Base-by-base conservation (phyloP, 2,797 vertebrate species). In the Lateolabrax maculatus region DNA sequence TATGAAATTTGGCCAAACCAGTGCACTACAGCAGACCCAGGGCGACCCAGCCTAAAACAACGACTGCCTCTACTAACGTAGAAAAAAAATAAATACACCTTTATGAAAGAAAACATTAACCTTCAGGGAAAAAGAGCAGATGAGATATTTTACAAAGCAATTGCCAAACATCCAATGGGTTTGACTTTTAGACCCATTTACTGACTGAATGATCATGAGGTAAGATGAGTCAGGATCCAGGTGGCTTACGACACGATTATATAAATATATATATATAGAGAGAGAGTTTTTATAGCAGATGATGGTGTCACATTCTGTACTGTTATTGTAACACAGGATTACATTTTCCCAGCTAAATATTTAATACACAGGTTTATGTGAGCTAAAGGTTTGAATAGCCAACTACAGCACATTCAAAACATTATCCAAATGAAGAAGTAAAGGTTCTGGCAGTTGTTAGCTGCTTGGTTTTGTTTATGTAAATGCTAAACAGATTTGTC, bases 401-500 rank as follows among this genome's bases (percentile, higher is more conserved):
- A 41, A 41, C 10, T 27, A 37, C 10, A 71, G 27, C 9, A 44
- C 8, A 80, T 75, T 78, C 74, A 87, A 87, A 83, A 63, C 29
- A 62, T 66, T 79, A 84, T 70, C 6, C 72, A 85, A 86, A 85
- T 80, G 36, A 75, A 31, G 16, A 8, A 19, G 31, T 27, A 31
- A 19, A 53, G 56, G 48, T 68, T 25, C 11, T 18, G 21, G 11
- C 6, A 2, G 46, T 21, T 37, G 12, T 44, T 37, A 27, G 55
- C 36, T 52, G 34, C 4, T 25, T 68, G 39, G 48, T 23, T 75
- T 87, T 88, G 55, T 48, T 89, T 83, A 73, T 81, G 69, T 16
- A 83, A 78, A 81, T 61, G 18, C 4, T 63, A 43, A 75, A 79
- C 31, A 55, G 19, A 58, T 55, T 34, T 29, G 29, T 53, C 7